Percentiles rank a stretch among this genome's conserved stretches.
Conservation (phyloP, 2,113 vertebrate genomes). For the Anoura caudifer region DNA sequence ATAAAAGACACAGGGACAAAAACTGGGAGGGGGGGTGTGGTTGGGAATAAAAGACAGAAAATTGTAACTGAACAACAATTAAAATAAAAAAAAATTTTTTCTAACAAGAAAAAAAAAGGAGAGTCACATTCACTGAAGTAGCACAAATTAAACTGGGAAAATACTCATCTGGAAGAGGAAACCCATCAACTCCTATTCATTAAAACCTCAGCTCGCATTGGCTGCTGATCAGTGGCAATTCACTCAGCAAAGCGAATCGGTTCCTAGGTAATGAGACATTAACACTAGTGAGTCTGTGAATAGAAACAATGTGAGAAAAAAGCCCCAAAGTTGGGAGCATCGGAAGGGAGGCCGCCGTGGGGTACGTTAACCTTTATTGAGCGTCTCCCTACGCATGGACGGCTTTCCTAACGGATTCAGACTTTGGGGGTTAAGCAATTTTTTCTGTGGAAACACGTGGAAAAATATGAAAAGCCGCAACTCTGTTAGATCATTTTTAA, state of each 20-base stretch:
- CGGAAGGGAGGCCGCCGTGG: fast-evolving
- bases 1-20: too few species aligned
- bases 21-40: too few species aligned
- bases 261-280: background rate
- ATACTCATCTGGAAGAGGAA: background rate
- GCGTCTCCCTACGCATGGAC: background rate
- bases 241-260: background rate
- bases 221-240: background rate
- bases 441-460: background rate
- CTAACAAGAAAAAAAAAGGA: too few species aligned
- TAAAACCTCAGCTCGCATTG: background rate
- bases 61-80: too few species aligned
- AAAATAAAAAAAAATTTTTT: too few species aligned
- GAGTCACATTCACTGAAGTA: background rate
- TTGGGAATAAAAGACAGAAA: too few species aligned
- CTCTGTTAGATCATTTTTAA: background rate
- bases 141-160: background rate
- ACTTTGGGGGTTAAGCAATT: background rate
- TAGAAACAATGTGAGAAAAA: background rate
- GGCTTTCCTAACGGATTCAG: background rate
- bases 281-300: too few species aligned
- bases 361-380: background rate
- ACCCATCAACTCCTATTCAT: background rate
- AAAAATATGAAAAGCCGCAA: background rate
- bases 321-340: fast-evolving